phyloP scores from a whole-genome alignment of 1,140 invertebrate species.

The Chironomus striatipennis region DNA sequence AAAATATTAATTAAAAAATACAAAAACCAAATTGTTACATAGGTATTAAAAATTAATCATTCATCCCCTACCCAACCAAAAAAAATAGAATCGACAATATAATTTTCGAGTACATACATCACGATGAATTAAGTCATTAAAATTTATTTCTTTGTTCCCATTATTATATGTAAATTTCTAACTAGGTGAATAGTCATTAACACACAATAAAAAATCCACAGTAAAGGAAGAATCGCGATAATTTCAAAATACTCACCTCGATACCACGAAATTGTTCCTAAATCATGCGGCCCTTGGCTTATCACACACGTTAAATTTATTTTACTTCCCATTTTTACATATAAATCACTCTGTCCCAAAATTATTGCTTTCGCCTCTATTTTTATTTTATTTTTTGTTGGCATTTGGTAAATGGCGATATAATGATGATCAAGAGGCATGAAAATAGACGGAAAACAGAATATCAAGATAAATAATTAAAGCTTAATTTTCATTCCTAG shows the following conservation, averaged over 20 bases:
- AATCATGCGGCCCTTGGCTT: slow-evolving; percentile 71
- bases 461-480: slow-evolving; percentile 15
- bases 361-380: slow-evolving; percentile 75
- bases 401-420: slow-evolving; percentile 36
- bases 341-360: slow-evolving; percentile 64
- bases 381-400: background rate
- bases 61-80: no score
- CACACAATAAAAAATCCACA: background rate
- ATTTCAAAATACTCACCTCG: slow-evolving; percentile 43
- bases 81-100: no score
- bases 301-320: slow-evolving; percentile 73
- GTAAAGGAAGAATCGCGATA: background rate
- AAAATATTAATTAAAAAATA: no score
- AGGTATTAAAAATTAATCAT: no score
- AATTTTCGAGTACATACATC: no score
- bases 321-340: slow-evolving; percentile 75
- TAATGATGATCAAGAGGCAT: background rate
- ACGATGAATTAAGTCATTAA: no score
- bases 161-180: background rate
- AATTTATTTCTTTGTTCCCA: no score
- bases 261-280: slow-evolving; percentile 78
- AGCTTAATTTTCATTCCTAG: background rate
- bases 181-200: background rate
- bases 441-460: background rate
- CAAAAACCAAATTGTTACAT: no score